Evolutionary conservation across 2,888 invertebrate genomes (phyloP).

Genomic region (Deilephila elpenor): DNA sequence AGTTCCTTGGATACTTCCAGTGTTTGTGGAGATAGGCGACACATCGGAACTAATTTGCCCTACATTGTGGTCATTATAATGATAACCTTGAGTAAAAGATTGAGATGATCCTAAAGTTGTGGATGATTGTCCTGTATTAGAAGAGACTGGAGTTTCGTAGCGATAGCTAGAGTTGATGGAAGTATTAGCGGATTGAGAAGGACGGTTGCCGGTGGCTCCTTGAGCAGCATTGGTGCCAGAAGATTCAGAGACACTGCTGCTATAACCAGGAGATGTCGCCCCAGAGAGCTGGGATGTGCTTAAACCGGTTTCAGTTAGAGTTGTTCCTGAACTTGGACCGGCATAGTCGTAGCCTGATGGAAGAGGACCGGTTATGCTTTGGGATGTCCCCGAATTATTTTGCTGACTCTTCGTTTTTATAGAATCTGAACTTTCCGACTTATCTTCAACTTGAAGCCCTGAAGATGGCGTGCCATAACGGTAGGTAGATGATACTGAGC

Average conservation of each 20-base stretch:
- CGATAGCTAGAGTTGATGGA: slow-evolving; percentile 13
- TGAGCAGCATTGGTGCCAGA: background rate
- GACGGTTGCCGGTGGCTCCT: background rate
- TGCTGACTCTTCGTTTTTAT: background rate
- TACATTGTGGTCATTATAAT: slow-evolving; percentile 16
- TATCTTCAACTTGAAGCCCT: slow-evolving; percentile 12
- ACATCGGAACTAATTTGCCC: slow-evolving; percentile 1
- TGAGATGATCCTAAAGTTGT: slow-evolving; percentile 7
- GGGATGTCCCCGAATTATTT: background rate
- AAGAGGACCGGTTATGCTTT: slow-evolving; percentile 2
- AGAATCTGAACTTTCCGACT: slow-evolving; percentile 23
- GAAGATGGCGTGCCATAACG: slow-evolving; percentile 35
- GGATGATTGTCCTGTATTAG: slow-evolving; percentile 6
- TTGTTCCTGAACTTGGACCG: background rate
- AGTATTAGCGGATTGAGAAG: slow-evolving; percentile 5
- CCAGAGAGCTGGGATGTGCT: background rate
- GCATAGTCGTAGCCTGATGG: slow-evolving; percentile 17
- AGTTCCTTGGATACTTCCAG: background rate
- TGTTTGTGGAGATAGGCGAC: background rate
- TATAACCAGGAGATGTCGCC: background rate
- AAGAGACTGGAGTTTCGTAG: slow-evolving; percentile 1
- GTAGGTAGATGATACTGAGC: slow-evolving; percentile 37
- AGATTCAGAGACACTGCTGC: background rate
- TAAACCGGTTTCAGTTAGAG: background rate
- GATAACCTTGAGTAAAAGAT: background rate